Base-by-base conservation (phyloP, 64 coral and sea anemone genomes). In the Dendrophyllia cribrosa region DNA sequence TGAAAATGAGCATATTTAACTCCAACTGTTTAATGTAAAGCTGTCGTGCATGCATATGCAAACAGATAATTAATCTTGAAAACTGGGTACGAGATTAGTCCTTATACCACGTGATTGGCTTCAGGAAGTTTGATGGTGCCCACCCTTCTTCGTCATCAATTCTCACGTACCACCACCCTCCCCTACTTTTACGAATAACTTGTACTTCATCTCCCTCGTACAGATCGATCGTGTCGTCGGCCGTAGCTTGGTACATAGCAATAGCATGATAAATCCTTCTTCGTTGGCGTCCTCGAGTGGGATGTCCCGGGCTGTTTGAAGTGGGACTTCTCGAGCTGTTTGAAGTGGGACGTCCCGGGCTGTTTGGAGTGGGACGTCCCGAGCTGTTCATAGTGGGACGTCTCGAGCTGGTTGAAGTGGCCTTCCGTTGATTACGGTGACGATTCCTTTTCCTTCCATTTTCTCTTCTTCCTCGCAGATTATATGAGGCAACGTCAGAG, bases 121-220 rank as follows among this genome's bases (percentile, higher is more conserved):
- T 45, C 50, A 55, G 51, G n/a, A 51, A 77, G 51, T 77, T 55
- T 20, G 75, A 77, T 7, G 75, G 75, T 58, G 49, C 75, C 75
- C 75, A 77, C 7, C 75, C 75, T 13, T 23, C 17, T 55, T 77
- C 75, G 3, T 77, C 20, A 23, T 77, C 49, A 77, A 58, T 77
- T 55, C n/a, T 22, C 48, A 77, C 75, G 75, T 21, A 25, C 75
- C 75, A 77, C 75, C 75, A 77, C 20, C 75, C 75, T 13, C 75
- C 51, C 22, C 22, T 58, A 56, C n/a, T 77, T 77, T 77, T 77
- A 8, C 75, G 75, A 23, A 77, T 77, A 11, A 77, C 75, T 23
- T 77, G 7, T 1, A 77, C 75, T 77, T 55, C 20, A 17, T 77
- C 75, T 23, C 75, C 75, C 12, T 77, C 75, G 10, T 26, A 77